Conservation (phyloP, 2,113 vertebrate species). For the Fulmarus glacialis region DNA sequence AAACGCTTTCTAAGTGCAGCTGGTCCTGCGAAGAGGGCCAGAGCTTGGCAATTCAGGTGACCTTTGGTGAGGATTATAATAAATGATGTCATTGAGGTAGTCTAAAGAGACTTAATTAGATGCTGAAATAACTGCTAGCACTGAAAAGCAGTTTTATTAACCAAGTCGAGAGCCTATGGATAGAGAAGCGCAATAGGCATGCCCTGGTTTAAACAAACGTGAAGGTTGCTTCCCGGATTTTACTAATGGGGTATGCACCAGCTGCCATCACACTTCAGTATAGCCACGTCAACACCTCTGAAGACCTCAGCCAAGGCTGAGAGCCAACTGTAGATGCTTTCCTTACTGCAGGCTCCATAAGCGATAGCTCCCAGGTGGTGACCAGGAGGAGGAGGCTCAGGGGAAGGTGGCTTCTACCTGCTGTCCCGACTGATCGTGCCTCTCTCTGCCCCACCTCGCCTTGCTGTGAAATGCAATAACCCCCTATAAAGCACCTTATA, state of each 20-base stretch:
- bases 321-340: neutral
- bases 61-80: neutral
- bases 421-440: fast-evolving
- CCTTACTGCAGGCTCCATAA: neutral
- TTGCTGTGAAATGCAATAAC: neutral
- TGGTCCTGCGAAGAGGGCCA: neutral
- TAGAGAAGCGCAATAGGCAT: neutral
- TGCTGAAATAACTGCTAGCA: neutral
- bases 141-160: neutral
- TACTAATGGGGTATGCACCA: neutral
- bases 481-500: neutral
- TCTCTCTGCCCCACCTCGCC: neutral
- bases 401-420: neutral
- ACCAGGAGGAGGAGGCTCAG: neutral
- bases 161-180: neutral
- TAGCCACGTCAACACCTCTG: neutral
- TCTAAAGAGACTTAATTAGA: neutral
- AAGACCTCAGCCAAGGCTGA: neutral
- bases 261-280: neutral
- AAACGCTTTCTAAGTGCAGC: neutral
- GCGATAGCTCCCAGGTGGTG: neutral
- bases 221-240: neutral
- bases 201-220: neutral
- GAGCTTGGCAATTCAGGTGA: neutral
- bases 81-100: neutral